Percentiles rank a stretch among this genome's conserved stretches.
Evolutionary conservation across 1,140 invertebrate genomes (phyloP).

Genomic region (Aradophagus sp.): DNA sequence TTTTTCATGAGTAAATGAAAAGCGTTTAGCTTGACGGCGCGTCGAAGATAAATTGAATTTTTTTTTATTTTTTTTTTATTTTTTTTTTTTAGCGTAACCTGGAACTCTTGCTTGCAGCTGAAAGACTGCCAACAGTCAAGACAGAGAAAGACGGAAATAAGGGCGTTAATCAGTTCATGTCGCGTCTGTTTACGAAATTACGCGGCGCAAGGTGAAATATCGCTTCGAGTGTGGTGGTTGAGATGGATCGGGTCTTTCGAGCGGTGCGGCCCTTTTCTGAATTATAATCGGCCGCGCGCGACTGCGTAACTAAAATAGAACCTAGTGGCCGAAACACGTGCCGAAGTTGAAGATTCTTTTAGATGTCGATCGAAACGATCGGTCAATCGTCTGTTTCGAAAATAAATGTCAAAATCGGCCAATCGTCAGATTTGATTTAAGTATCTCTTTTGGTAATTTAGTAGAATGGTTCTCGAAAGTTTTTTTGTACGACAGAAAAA

Average conservation of each 20-base stretch:
- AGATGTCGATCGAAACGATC: too few relatives aligned
- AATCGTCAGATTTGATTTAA: too few relatives aligned
- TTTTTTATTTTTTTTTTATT: too few relatives aligned
- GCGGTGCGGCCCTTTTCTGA: constrained; percentile 14
- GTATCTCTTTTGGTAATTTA: too few relatives aligned
- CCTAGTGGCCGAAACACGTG: constrained; percentile 29
- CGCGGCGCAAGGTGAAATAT: constrained; percentile 51
- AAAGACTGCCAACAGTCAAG: constrained; percentile 28
- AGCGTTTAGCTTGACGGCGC: constrained; percentile 18
- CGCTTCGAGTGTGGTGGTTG: constrained; percentile 30
- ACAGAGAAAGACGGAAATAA: constrained; percentile 47
- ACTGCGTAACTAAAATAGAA: constrained; percentile 40
- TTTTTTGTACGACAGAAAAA: too few relatives aligned
- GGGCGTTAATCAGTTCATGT: constrained; percentile 52
- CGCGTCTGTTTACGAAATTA: constrained; percentile 52
- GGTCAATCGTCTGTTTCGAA: too few relatives aligned
- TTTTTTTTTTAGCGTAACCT: too few relatives aligned
- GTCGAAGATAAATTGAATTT: constrained; percentile 43
- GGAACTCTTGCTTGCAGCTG: constrained; percentile 24
- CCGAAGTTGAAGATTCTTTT: constrained; percentile 5
- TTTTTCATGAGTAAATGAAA: constrained; percentile 42
- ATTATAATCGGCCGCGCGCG: constrained; percentile 13
- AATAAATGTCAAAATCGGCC: too few relatives aligned
- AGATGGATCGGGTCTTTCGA: constrained; percentile 41
- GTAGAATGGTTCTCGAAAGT: too few relatives aligned